A percentile compares a stretch with the other conserved stretches of the same genome.
These are phyloP conservation scores for Cephus rjabovi DNA, from an alignment of 2,888 invertebrate species.

Conservation along the genomic window DNA sequence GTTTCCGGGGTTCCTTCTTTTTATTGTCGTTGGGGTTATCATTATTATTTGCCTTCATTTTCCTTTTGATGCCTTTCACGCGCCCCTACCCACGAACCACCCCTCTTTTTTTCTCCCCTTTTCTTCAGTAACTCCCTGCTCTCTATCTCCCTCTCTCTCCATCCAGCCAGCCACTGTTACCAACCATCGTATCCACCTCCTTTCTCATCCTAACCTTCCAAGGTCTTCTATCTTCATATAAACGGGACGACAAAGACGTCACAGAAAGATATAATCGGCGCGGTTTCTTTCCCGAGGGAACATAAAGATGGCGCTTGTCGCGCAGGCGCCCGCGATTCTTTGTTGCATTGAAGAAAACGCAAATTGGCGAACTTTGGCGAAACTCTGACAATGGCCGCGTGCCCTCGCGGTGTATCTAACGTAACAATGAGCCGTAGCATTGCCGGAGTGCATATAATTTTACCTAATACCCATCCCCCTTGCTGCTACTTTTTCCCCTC, in stretches of 20 bases:
- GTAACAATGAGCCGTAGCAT: not conserved
- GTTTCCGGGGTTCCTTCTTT: constrained; percentile 24
- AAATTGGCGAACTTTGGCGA: constrained; percentile 39
- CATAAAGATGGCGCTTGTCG: not conserved
- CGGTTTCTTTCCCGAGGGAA: not conserved
- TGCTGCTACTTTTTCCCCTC: not conserved
- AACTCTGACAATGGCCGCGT: constrained; percentile 2
- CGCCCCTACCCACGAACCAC: not conserved
- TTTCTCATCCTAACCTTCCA: not conserved
- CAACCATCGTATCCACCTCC: not conserved
- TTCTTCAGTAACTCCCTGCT: not conserved
- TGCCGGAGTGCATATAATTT: not conserved
- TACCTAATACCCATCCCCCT: not conserved
- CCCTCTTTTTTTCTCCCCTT: not conserved
- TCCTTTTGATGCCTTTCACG: constrained; percentile 20
- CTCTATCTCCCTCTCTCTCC: not conserved
- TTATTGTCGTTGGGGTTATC: constrained; percentile 26
- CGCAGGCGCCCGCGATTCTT: constrained; percentile 6
- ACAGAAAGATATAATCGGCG: not conserved
- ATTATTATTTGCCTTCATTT: constrained; percentile 18
- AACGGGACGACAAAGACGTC: constrained; percentile 2
- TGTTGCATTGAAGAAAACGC: constrained; percentile 26
- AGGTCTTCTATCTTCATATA: not conserved
- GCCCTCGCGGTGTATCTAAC: not conserved
- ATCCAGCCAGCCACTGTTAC: not conserved